Conservation (phyloP, 2,888 invertebrate species). For the Polyommatus icarus region DNA sequence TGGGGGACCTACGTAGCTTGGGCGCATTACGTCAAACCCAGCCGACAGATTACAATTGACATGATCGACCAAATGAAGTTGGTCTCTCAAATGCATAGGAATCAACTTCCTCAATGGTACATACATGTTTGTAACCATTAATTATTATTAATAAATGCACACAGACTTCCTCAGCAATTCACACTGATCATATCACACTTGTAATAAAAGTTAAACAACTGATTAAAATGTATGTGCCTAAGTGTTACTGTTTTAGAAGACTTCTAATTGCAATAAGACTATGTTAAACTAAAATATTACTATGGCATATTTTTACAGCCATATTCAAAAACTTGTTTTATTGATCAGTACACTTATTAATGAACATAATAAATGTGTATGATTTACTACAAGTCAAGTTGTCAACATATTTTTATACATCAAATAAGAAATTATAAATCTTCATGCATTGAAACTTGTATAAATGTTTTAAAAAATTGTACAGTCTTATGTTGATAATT, state of each 20-base stretch:
- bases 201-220: neutral
- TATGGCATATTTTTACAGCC: neutral
- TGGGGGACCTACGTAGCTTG: too few relatives aligned
- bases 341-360: neutral
- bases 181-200: conserved; percentile 6
- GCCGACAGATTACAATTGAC: too few relatives aligned
- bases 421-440: too few relatives aligned
- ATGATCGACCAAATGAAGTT: too few relatives aligned
- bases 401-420: too few relatives aligned
- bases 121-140: conserved; percentile 47
- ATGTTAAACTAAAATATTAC: neutral
- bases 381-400: neutral
- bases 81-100: too few relatives aligned
- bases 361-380: neutral
- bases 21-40: too few relatives aligned
- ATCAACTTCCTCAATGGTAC: too few relatives aligned
- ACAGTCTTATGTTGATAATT: neutral
- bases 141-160: conserved; percentile 66
- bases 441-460: neutral
- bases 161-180: conserved; percentile 36
- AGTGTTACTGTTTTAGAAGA: conserved; percentile 1
- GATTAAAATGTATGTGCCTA: neutral
- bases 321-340: neutral
- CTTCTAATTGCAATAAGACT: neutral
- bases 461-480: neutral